Conservation (phyloP, 2,888 invertebrate genomes). For the Miltochrista miniata region DNA sequence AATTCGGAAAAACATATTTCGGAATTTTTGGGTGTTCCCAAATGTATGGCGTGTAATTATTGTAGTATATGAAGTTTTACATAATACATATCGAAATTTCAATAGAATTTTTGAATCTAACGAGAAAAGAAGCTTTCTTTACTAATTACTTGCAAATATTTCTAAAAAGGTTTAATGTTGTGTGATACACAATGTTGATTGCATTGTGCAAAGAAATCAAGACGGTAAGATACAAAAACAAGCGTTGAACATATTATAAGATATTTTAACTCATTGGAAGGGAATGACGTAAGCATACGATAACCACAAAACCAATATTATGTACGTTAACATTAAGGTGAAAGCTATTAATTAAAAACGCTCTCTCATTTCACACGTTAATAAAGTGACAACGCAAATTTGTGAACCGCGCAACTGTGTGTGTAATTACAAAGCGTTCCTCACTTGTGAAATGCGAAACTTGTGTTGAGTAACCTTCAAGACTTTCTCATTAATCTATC, state of each 20-base stretch:
- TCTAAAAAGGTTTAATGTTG: neutral
- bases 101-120: too few relatives aligned
- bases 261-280: constrained; percentile 14
- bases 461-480: constrained; percentile 57
- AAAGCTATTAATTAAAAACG: constrained; percentile 74
- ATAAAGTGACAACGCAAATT: constrained; percentile 74
- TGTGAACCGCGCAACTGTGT: constrained; percentile 52
- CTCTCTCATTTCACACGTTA: constrained; percentile 66
- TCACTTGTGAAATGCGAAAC: constrained; percentile 63
- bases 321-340: constrained; percentile 55
- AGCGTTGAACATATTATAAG: constrained; percentile 31
- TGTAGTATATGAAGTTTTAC: too few relatives aligned
- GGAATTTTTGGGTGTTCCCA: too few relatives aligned
- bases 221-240: constrained; percentile 25
- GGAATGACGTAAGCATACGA: constrained; percentile 25
- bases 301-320: constrained; percentile 35
- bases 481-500: constrained; percentile 68
- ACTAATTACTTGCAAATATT: neutral
- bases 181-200: neutral
- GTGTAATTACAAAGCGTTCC: constrained; percentile 69
- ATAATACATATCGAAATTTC: too few relatives aligned
- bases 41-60: too few relatives aligned
- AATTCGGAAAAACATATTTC: too few relatives aligned
- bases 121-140: too few relatives aligned
- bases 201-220: constrained; percentile 13